Conservation (phyloP, 1,140 invertebrate species). For the Phenacoccus solenopsis region DNA sequence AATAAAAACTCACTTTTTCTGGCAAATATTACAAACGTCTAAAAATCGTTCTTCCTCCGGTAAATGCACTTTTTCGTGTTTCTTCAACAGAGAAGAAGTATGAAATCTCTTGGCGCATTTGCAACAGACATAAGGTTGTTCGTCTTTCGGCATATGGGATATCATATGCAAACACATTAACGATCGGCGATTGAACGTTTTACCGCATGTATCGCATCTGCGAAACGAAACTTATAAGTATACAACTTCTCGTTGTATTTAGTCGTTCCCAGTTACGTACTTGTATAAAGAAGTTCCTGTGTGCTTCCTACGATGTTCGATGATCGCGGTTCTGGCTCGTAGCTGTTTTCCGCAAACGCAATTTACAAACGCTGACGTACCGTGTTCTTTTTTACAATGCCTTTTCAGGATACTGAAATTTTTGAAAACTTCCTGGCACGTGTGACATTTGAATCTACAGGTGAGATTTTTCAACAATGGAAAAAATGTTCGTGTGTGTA, state of each 20-base stretch:
- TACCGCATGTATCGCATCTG: constrained; percentile 22
- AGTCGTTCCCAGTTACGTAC: not conserved
- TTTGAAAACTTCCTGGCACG: not conserved
- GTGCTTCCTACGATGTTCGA: constrained; percentile 20
- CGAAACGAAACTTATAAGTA: constrained; percentile 5
- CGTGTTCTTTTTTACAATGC: constrained; percentile 19
- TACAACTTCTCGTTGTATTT: not conserved
- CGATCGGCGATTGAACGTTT: constrained; percentile 20
- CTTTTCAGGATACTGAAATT: constrained; percentile 16
- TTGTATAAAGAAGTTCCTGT: constrained; percentile 13
- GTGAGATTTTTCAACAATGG: not conserved
- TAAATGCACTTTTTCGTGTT: constrained; percentile 35
- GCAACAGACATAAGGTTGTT: constrained; percentile 32
- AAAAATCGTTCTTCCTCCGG: constrained; percentile 32
- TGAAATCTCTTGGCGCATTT: constrained; percentile 33
- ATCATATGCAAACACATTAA: constrained; percentile 20
- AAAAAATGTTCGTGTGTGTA: not conserved
- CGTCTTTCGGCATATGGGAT: constrained; percentile 27
- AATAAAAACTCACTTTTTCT: constrained; percentile 22
- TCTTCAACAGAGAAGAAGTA: constrained; percentile 31
- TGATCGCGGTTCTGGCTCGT: constrained; percentile 16
- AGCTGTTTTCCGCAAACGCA: constrained; percentile 21
- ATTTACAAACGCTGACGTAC: constrained; percentile 5
- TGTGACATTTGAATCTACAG: constrained; percentile 18
- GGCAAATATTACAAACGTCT: constrained; percentile 30